phyloP scores from a whole-genome alignment of 1,140 invertebrate genomes.

The Leguminivora glycinivorella region DNA sequence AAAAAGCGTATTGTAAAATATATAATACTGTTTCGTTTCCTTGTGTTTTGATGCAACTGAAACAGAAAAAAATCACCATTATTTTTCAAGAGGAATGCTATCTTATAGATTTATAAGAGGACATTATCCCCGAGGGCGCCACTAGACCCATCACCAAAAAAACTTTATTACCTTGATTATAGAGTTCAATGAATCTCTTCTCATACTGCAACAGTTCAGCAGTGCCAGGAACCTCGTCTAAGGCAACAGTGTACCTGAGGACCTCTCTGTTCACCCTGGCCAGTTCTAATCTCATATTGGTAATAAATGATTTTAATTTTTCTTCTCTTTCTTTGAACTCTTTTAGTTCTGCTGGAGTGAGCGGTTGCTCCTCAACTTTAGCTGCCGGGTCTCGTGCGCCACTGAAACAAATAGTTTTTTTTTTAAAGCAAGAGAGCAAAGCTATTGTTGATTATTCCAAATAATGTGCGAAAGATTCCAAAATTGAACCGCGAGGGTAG shows the following conservation, averaged over 20 bases:
- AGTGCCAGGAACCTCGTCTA: slow-evolving; percentile 95
- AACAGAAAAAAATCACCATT: slow-evolving; percentile 56
- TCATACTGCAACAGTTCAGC: slow-evolving; percentile 97
- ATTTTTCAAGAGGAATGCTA: no score
- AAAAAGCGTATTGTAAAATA: slow-evolving; percentile 96
- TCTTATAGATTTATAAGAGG: no score
- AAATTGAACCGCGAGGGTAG: no score
- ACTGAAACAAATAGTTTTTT: slow-evolving; percentile 43
- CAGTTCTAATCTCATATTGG: slow-evolving; percentile 80
- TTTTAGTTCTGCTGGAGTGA: slow-evolving; percentile 63
- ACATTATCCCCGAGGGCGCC: no score
- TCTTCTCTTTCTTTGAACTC: slow-evolving; percentile 82
- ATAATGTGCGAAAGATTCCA: no score
- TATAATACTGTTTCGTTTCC: slow-evolving; percentile 98
- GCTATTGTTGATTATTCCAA: no score
- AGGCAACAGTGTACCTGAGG: slow-evolving; percentile 85
- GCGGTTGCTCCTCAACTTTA: slow-evolving; percentile 57
- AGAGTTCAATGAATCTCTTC: slow-evolving; percentile 95
- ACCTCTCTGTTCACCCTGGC: slow-evolving; percentile 92
- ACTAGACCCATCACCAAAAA: no score
- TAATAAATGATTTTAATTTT: slow-evolving; percentile 75
- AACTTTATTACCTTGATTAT: slow-evolving; percentile 91
- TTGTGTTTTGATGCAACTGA: slow-evolving; percentile 95
- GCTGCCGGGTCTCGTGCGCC: slow-evolving; percentile 50
- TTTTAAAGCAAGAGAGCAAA: no score